These are phyloP conservation scores for Nycticryphes semicollaris DNA, from an alignment of 2,113 vertebrate genomes.

Conservation along the genomic window DNA sequence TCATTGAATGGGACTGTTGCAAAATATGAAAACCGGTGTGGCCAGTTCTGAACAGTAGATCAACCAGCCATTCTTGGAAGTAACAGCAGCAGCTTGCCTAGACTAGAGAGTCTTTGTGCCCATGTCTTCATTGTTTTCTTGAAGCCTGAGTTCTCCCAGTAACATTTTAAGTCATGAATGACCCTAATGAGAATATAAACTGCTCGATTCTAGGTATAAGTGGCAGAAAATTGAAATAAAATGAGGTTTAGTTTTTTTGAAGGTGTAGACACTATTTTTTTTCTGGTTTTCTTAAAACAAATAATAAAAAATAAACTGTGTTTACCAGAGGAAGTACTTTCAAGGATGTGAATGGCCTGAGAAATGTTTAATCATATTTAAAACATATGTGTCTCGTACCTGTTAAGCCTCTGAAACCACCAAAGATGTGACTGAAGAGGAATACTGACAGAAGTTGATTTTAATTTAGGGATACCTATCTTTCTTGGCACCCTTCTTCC, in stretches of 20 bases:
- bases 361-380: neutral
- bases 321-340: neutral
- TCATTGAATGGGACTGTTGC: neutral
- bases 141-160: neutral
- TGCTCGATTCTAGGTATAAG: neutral
- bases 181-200: neutral
- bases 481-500: neutral
- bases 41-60: neutral
- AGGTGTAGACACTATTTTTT: neutral
- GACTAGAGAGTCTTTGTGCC: neutral
- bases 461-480: neutral
- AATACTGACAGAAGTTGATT: neutral
- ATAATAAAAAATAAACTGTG: neutral
- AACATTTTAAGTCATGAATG: neutral
- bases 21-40: neutral
- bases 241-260: neutral
- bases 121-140: neutral
- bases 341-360: neutral
- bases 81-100: neutral
- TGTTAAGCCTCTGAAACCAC: neutral
- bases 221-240: neutral
- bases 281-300: neutral
- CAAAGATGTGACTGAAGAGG: neutral
- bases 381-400: neutral
- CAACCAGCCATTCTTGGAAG: neutral